Evolutionary conservation across 1,140 invertebrate species (phyloP), one percentile per base, ranked within the genome.

Genomic region (Drosophila gunungcola): DNA sequence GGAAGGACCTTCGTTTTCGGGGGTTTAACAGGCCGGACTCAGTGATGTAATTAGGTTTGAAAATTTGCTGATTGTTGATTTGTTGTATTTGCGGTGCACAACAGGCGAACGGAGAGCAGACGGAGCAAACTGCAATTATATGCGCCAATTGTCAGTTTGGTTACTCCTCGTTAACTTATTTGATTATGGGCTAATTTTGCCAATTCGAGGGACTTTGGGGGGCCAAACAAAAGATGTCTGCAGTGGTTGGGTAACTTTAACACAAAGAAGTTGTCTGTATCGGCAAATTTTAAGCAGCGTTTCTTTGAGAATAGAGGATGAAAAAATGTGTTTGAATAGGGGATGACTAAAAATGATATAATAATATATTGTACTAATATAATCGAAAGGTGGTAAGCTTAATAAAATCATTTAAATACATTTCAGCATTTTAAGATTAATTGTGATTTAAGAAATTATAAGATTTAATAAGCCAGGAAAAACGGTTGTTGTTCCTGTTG

Each of bases 161-260:
- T 76, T 76, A 78, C 78, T 88, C 46, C 75, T 88, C 84, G 79
- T 88, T 86, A 82, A 73, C 75, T 83, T 88, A 86, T 86, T 86
- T 88, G 83, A 86, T 86, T 88, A 86, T 76, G 79, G 75, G 76
- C 83, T 65, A 79, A 86, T 86, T 86, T 86, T 12, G 63, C 7
- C 25, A 12, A 57, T 38, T 60, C 45, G 46, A 48, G 53, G 13
- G 25, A 42, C 13, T 46, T n/a, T 46, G 27, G 43, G 43, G 13
- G 2, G 32, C 32, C n/a, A 34, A 57, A 34, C 16, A 48, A 16
- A 41, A 27, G 11, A 21, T 11, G 16, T 3, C 4, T 46, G 11
- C 1, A 9, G 13, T 13, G 42, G 34, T n/a, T n/a, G 7, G 29
- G 29, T 3, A 32, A 25, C 13, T 13, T 29, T 16, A 21, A 12